Conservation (phyloP, 2,888 invertebrate genomes). For the Papilio protenor region DNA sequence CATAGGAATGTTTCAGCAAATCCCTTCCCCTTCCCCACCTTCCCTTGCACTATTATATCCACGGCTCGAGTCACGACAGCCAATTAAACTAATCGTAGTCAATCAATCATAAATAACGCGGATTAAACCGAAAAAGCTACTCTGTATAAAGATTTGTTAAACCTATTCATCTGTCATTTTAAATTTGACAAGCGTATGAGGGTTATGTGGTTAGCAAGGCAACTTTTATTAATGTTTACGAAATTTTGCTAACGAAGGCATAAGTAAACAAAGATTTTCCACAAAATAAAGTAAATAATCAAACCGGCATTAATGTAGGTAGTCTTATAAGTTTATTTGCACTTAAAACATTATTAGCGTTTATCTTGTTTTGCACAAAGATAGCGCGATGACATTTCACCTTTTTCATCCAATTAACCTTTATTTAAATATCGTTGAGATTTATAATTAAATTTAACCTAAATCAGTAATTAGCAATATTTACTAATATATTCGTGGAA, state of each 20-base stretch:
- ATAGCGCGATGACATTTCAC: conserved; percentile 29
- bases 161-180: conserved; percentile 8
- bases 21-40: conserved; percentile 1
- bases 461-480: not conserved
- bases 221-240: not conserved
- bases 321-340: not conserved
- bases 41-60: conserved; percentile 8
- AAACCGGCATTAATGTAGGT: not conserved
- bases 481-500: no score
- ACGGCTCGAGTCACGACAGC: conserved; percentile 32
- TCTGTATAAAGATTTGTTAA: conserved; percentile 3
- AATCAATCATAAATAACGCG: conserved; percentile 37
- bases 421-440: not conserved
- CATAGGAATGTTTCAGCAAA: conserved; percentile 25
- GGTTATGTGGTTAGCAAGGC: not conserved
- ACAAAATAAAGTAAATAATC: not conserved
- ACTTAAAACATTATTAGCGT: not conserved
- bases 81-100: conserved; percentile 35
- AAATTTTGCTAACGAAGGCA: not conserved
- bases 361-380: conserved; percentile 27
- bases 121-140: conserved; percentile 19
- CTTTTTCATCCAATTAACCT: conserved; percentile 22
- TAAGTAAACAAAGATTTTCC: not conserved
- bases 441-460: not conserved
- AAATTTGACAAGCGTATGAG: not conserved